These are phyloP conservation scores for Oeneis ivallda DNA, from an alignment of 2,888 invertebrate species.

Conservation along the genomic window DNA sequence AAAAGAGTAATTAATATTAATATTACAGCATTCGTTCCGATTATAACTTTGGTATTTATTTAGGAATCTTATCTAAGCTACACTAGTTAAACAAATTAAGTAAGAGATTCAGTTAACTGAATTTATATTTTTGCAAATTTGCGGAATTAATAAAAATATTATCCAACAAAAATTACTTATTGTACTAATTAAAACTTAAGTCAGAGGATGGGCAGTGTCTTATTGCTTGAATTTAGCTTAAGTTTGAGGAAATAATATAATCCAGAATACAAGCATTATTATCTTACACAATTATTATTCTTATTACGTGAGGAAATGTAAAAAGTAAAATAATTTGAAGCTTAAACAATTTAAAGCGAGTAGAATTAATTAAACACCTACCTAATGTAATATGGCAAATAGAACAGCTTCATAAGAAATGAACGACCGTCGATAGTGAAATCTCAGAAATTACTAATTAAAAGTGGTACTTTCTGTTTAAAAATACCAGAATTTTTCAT, in stretches of 20 bases:
- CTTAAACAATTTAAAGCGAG: not conserved
- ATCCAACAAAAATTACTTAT: not conserved
- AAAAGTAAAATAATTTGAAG: too few species aligned
- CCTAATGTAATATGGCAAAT: conserved; percentile 22
- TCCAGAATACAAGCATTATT: too few species aligned
- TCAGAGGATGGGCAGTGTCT: not conserved
- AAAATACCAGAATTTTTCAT: not conserved
- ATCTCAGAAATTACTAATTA: too few species aligned
- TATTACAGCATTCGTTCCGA: conserved; percentile 20
- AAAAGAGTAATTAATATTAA: conserved; percentile 13
- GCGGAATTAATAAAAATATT: not conserved
- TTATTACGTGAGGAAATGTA: too few species aligned
- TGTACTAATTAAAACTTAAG: not conserved
- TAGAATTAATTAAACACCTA: conserved; percentile 4
- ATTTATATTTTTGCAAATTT: conserved; percentile 26
- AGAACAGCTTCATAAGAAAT: not conserved
- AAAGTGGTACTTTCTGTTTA: not conserved
- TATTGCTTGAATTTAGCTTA: too few species aligned
- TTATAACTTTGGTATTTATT: conserved; percentile 35
- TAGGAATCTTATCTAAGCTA: conserved; percentile 30
- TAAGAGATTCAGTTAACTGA: conserved; percentile 29
- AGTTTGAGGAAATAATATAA: too few species aligned
- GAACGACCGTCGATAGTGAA: not conserved
- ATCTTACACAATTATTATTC: too few species aligned
- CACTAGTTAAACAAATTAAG: conserved; percentile 20